Evolutionary conservation across 2,888 invertebrate genomes (phyloP).

Genomic region (Branchipolynoe longqiensis): DNA sequence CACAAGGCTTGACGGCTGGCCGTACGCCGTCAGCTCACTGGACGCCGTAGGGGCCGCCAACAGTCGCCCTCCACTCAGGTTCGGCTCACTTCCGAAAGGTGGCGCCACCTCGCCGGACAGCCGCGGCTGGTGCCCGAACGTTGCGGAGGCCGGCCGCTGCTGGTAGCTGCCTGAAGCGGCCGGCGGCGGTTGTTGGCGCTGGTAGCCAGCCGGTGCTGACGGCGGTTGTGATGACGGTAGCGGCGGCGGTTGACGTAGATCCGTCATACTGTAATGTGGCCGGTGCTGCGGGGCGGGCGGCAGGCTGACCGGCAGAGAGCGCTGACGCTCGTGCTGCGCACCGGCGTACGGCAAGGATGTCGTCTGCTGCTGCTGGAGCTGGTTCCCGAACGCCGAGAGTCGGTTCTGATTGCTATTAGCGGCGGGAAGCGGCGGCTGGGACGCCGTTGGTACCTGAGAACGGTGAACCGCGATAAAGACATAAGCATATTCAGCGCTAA

Average conservation of each 20-base stretch:
- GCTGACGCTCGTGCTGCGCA: conserved; percentile 14
- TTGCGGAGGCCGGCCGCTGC: conserved; percentile 21
- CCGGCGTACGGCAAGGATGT: too few species aligned
- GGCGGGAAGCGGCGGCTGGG: too few species aligned
- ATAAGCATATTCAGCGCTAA: too few species aligned
- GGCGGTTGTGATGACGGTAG: not conserved
- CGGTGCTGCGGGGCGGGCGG: not conserved
- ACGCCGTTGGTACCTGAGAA: too few species aligned
- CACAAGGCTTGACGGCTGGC: conserved; percentile 15
- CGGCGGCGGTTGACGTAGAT: not conserved
- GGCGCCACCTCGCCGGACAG: not conserved
- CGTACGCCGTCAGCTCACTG: not conserved
- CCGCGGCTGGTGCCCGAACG: not conserved
- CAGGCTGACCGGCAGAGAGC: conserved; percentile 17
- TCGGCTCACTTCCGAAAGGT: conserved; percentile 36
- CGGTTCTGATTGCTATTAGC: too few species aligned
- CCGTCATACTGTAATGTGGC: conserved; percentile 19
- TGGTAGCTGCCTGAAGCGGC: not conserved
- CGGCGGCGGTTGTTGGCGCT: not conserved
- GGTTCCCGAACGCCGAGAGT: too few species aligned
- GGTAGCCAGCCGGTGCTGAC: not conserved
- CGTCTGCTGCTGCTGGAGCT: too few species aligned
- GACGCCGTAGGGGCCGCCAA: not conserved
- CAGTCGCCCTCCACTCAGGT: not conserved
- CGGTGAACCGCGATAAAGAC: too few species aligned